A percentile compares a stretch with the other conserved stretches of the same genome.
Evolutionary conservation across 64 coral and sea anemone species (phyloP).

Genomic region (Dendronephthya gigantea): DNA sequence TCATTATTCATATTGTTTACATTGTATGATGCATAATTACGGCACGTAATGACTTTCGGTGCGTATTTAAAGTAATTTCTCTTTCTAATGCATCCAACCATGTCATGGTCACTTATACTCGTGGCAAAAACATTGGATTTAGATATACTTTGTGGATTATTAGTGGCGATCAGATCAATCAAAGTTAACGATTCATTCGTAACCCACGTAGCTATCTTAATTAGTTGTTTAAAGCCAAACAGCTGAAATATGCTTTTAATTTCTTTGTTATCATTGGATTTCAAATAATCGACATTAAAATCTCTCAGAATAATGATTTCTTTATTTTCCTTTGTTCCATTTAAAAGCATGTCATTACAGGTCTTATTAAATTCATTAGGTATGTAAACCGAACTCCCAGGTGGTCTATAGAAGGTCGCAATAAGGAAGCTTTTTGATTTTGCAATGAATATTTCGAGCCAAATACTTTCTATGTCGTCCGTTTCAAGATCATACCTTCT

Average conservation of each 20-base stretch:
- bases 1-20: not conserved
- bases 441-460: not conserved
- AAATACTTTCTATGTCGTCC: not conserved
- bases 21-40: not conserved
- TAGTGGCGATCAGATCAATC: constrained; percentile 1
- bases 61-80: constrained; percentile 18
- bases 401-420: not conserved
- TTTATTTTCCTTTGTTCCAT: not conserved
- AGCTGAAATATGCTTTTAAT: not conserved
- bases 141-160: not conserved
- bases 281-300: constrained; percentile 18
- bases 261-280: not conserved
- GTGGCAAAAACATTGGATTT: not conserved
- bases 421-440: not conserved
- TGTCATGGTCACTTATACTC: constrained; percentile 25
- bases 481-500: not conserved
- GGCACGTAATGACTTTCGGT: not conserved
- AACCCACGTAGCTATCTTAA: not conserved
- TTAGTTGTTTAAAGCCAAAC: not conserved
- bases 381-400: not conserved
- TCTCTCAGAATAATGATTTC: constrained; percentile 20
- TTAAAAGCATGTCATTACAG: not conserved
- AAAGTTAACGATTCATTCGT: constrained; percentile 4
- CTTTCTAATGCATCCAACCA: constrained; percentile 13
- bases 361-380: not conserved